Evolutionary conservation across 2,113 vertebrate species (phyloP).

Genomic region (Crotalus helleri): DNA sequence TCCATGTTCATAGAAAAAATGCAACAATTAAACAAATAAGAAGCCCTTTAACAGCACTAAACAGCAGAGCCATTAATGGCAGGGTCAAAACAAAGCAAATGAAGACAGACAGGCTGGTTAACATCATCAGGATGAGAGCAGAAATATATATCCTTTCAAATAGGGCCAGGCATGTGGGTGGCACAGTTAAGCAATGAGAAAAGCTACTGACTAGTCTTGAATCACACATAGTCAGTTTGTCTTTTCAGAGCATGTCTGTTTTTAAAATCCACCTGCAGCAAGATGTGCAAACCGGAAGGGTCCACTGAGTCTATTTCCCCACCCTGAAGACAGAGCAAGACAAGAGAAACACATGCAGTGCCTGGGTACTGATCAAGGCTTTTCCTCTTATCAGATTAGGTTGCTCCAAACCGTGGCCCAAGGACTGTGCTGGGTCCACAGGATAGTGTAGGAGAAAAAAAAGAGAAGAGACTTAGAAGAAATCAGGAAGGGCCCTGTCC

Average conservation of each 20-base stretch:
- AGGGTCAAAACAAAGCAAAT: neutral
- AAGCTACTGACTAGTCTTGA: neutral
- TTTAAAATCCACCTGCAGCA: conserved; percentile 7
- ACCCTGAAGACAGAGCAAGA: conserved; percentile 37
- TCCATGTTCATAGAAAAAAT: neutral
- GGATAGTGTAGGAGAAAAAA: neutral
- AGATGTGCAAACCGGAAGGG: neutral
- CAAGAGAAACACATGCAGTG: conserved; percentile 59
- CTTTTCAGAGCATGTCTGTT: neutral
- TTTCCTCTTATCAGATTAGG: conserved; percentile 39
- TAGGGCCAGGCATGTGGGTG: neutral
- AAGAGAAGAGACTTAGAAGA: neutral
- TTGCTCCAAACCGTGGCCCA: conserved; percentile 20
- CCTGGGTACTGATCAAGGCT: neutral
- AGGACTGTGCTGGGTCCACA: conserved; percentile 41
- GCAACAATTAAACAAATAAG: neutral
- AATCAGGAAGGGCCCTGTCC: fast-evolving
- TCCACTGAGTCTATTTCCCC: conserved; percentile 25
- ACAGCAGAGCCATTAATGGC: neutral
- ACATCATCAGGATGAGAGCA: neutral
- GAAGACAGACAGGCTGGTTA: neutral
- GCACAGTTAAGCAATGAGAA: neutral
- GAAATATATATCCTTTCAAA: neutral
- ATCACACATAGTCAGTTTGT: neutral
- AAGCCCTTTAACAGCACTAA: neutral